Evolutionary conservation across 2,797 vertebrate genomes (phyloP), one percentile per base, ranked within the genome.

Genomic region (Urosaurus nigricauda): DNA sequence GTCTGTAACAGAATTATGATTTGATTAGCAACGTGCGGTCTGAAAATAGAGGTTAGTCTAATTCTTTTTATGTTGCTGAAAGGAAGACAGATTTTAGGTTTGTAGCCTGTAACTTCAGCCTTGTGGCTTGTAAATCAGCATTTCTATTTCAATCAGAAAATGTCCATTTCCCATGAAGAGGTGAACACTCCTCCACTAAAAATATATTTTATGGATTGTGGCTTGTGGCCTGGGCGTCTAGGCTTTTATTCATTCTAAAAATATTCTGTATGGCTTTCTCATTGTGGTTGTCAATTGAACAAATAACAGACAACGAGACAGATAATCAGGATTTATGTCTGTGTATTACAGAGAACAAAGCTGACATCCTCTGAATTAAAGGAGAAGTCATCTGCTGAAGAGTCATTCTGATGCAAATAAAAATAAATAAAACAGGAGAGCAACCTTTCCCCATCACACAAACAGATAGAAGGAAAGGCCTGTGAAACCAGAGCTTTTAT

Each of bases 171-270:
- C 83, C n/a, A 13, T 79, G 90, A 74, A 29, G 82, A 11, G 89
- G 63, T 90, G 88, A 90, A 87, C 63, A 0, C 4, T 88, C 80
- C 90, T 94, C 92, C 91, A 88, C 90, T 92, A 85, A 89, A 93
- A 84, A 86, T 91, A 80, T 6, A 32, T 89, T 88, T 65, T 2
- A 87, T 87, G 77, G 91, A 79, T 90, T 93, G 91, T 92, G 90
- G 74, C 79, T 85, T 94, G 74, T 91, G 92, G 79, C 88, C 75
- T 17, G 86, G 3, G 79, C 93, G 68, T 86, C 74, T 90, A 79
- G n/a, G 90, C 75, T 91, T 94, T 91, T 94, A 85, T 94, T 95
- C 94, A 85, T 86, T 92, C 79, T 94, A 89, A 93, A 94, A 93
- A 82, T 85, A 91, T 21, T 90, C 47, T 91, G 0, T 89, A 87